phyloP scores from a whole-genome alignment of 2,113 vertebrate genomes.

The Echinops telfairi region DNA sequence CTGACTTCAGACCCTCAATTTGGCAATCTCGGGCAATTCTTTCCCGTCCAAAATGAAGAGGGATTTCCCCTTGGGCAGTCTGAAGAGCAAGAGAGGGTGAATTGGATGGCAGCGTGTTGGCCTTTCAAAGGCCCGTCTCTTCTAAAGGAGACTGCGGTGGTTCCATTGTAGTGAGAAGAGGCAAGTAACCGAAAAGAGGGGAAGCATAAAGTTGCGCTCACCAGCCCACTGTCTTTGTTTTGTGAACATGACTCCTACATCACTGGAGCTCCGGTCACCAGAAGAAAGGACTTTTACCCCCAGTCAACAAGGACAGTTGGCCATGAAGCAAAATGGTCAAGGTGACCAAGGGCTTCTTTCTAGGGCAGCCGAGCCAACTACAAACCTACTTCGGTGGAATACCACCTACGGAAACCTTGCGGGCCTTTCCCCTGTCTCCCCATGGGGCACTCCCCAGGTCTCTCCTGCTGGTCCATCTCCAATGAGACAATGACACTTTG shows the following conservation, averaged over 20 bases:
- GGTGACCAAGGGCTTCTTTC: neutral
- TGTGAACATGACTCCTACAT: neutral
- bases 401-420: fast-evolving
- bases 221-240: neutral
- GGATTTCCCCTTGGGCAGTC: conserved; percentile 57
- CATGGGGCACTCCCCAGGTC: neutral
- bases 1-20: conserved; percentile 58
- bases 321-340: neutral
- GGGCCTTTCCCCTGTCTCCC: neutral
- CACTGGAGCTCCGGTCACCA: neutral
- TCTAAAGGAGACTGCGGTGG: neutral
- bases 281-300: neutral
- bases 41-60: conserved; percentile 64
- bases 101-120: neutral
- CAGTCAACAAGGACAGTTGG: neutral
- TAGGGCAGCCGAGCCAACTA: neutral
- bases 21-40: conserved; percentile 65
- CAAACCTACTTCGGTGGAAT: neutral
- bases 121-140: conserved; percentile 28
- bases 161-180: neutral
- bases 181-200: neutral
- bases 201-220: neutral
- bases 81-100: neutral
- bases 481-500: fast-evolving
- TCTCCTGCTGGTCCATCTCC: neutral